Conservation (phyloP, 1,140 invertebrate species). For the Aphis gossypii region DNA sequence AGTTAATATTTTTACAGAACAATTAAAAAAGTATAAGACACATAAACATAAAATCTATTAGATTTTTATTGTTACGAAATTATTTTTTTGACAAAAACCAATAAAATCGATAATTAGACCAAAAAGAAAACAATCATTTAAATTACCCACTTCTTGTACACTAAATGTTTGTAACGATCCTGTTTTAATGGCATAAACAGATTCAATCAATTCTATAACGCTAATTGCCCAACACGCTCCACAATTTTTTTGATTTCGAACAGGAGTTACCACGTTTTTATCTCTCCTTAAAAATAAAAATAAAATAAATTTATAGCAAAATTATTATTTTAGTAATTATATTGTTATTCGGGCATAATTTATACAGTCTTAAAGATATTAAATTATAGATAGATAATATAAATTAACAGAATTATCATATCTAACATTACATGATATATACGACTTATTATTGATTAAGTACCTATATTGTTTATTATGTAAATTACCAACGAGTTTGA, state of each 20-base stretch:
- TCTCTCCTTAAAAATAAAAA: constrained; percentile 69
- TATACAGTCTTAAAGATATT: too few relatives aligned
- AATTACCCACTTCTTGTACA: constrained; percentile 73
- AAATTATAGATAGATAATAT: too few relatives aligned
- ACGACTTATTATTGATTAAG: too few relatives aligned
- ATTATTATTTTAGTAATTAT: not conserved
- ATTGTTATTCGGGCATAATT: too few relatives aligned
- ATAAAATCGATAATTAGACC: not conserved
- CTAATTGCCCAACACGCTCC: constrained; percentile 91
- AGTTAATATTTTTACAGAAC: not conserved
- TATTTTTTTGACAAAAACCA: not conserved
- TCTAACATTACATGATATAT: too few relatives aligned
- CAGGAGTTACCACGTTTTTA: constrained; percentile 73
- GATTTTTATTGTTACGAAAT: not conserved
- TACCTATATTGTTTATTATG: too few relatives aligned
- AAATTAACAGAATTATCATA: too few relatives aligned
- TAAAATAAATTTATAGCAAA: not conserved
- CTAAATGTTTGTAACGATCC: constrained; percentile 72
- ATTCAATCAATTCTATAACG: constrained; percentile 77
- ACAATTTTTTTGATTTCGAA: constrained; percentile 79
- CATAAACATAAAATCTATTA: not conserved
- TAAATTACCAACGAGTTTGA: too few relatives aligned
- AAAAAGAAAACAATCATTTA: not conserved
- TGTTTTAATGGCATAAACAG: constrained; percentile 77
- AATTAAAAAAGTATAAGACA: not conserved